Conservation (phyloP, 2,113 vertebrate species). For the Dendrocopos noguchii region DNA sequence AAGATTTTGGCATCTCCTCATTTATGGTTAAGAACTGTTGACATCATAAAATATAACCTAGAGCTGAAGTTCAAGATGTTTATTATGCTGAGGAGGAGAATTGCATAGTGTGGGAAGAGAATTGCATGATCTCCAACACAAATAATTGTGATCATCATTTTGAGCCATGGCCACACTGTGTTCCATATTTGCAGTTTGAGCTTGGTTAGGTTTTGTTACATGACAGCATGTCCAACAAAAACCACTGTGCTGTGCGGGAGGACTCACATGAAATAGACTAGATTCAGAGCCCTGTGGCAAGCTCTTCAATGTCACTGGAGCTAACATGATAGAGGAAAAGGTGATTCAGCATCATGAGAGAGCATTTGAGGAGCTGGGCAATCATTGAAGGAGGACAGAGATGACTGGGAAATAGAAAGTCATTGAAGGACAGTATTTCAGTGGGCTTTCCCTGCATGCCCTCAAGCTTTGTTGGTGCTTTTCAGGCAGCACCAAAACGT, state of each 20-base stretch:
- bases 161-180: neutral
- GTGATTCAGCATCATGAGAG: neutral
- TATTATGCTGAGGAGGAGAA: neutral
- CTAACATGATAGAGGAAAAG: neutral
- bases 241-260: neutral
- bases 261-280: rapidly evolving
- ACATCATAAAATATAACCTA: constrained; percentile 32
- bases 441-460: neutral
- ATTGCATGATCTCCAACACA: neutral
- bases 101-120: neutral
- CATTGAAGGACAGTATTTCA: neutral
- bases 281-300: neutral
- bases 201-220: neutral
- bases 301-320: neutral
- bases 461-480: neutral
- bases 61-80: neutral
- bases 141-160: neutral
- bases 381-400: neutral
- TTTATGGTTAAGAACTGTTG: neutral
- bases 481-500: neutral
- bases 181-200: neutral
- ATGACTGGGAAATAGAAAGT: neutral
- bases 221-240: neutral
- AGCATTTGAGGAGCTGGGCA: neutral
- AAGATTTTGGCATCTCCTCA: constrained; percentile 12